Evolutionary conservation across 2,888 invertebrate genomes (phyloP).

Genomic region (Boloria euphrosyne): DNA sequence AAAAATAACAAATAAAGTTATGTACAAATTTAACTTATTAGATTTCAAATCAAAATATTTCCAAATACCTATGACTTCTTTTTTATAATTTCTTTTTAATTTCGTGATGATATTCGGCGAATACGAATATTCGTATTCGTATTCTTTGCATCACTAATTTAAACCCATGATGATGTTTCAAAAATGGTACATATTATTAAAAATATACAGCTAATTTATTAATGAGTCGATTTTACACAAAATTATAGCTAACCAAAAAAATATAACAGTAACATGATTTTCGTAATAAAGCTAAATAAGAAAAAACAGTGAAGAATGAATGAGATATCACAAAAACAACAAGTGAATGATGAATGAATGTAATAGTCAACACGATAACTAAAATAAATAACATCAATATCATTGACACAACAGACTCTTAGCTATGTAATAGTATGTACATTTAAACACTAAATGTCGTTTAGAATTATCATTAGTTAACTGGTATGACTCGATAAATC

Average conservation of each 20-base stretch:
- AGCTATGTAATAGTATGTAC: slow-evolving; percentile 53
- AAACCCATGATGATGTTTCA: no score
- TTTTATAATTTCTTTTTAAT: no score
- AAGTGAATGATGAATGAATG: slow-evolving; percentile 27
- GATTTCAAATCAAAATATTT: no score
- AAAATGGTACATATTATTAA: slow-evolving; percentile 34
- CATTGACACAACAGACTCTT: slow-evolving; percentile 58
- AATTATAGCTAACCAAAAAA: background rate
- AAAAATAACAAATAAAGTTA: no score
- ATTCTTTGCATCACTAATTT: no score
- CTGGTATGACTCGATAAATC: slow-evolving; percentile 65
- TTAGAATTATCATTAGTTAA: slow-evolving; percentile 40
- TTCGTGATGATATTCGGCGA: no score
- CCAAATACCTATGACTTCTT: no score
- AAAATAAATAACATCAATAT: slow-evolving; percentile 60
- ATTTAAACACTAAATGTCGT: slow-evolving; percentile 47
- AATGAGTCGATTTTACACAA: slow-evolving; percentile 7
- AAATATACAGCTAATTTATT: slow-evolving; percentile 8
- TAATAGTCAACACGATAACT: slow-evolving; percentile 53
- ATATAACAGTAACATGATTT: background rate
- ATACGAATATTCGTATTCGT: no score
- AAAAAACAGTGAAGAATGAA: background rate
- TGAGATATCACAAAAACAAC: background rate
- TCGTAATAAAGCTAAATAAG: background rate
- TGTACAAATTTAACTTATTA: no score